These are phyloP conservation scores for Anastrepha obliqua DNA, from an alignment of 1,140 invertebrate genomes.

Conservation along the genomic window DNA sequence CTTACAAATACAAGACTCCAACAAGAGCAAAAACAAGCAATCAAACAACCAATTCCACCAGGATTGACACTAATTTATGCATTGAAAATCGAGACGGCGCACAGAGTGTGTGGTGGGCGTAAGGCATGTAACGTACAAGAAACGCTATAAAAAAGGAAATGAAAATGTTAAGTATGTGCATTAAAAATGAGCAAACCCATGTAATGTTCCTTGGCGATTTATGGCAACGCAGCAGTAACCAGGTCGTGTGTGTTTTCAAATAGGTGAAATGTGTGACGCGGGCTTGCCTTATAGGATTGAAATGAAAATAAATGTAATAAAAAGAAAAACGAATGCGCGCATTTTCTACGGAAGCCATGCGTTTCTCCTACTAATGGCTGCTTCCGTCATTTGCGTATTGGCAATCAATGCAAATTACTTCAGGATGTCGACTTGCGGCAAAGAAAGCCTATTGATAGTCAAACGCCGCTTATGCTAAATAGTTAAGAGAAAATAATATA, in stretches of 20 bases:
- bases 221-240: background rate
- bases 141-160: background rate
- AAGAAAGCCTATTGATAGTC: background rate
- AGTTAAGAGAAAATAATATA: background rate
- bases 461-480: background rate
- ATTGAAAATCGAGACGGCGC: background rate
- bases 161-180: slow-evolving; percentile 41
- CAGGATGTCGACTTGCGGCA: background rate
- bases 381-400: background rate
- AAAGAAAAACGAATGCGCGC: background rate
- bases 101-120: background rate
- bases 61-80: slow-evolving; percentile 44
- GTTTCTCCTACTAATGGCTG: too few relatives aligned
- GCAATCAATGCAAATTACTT: slow-evolving; percentile 1
- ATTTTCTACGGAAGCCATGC: background rate
- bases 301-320: slow-evolving; percentile 9
- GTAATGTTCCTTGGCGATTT: background rate
- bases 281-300: background rate
- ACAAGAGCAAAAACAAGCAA: background rate
- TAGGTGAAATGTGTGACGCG: background rate
- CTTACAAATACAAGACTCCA: slow-evolving; percentile 20
- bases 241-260: background rate
- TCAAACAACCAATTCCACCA: slow-evolving; percentile 40
- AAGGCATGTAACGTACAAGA: slow-evolving; percentile 4
- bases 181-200: slow-evolving; percentile 36